Conservation (phyloP, 2,888 invertebrate species). For the Dasypolia templi region DNA sequence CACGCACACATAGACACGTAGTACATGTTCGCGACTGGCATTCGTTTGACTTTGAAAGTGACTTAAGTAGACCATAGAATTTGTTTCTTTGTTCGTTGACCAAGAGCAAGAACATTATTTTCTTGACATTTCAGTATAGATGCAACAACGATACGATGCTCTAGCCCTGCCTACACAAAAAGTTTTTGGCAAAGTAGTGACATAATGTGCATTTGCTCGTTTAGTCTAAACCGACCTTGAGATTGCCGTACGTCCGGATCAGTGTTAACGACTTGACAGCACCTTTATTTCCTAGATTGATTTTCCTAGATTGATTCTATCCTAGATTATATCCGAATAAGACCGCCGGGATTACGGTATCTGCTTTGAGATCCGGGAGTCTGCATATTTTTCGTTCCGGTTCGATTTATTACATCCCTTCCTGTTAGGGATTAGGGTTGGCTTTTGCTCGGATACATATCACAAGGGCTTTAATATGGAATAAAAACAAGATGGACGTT, state of each 20-base stretch:
- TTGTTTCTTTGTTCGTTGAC: background rate
- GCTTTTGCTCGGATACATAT: conserved; percentile 61
- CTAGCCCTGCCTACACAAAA: background rate
- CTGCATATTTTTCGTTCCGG: conserved; percentile 66
- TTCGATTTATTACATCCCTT: conserved; percentile 62
- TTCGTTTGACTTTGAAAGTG: background rate
- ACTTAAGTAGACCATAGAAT: background rate
- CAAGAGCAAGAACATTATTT: background rate
- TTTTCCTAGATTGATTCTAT: conserved; percentile 42
- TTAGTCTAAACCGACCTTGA: background rate
- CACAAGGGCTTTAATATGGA: conserved; percentile 57
- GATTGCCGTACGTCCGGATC: background rate
- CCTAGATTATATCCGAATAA: conserved; percentile 54
- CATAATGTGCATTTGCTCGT: background rate
- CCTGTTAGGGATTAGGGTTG: conserved; percentile 58
- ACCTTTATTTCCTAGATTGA: background rate
- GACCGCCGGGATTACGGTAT: conserved; percentile 56
- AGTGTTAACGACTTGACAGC: background rate
- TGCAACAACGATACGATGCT: background rate
- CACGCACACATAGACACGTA: background rate
- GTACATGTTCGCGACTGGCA: background rate
- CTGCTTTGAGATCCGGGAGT: conserved; percentile 62
- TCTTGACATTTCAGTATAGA: background rate
- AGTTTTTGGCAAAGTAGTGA: background rate
- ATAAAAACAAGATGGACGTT: conserved; percentile 52